A percentile compares a stretch with the other conserved stretches of the same genome.
These are phyloP conservation scores for Drosophila busckii DNA, from an alignment of 1,140 invertebrate species.

Conservation along the genomic window DNA sequence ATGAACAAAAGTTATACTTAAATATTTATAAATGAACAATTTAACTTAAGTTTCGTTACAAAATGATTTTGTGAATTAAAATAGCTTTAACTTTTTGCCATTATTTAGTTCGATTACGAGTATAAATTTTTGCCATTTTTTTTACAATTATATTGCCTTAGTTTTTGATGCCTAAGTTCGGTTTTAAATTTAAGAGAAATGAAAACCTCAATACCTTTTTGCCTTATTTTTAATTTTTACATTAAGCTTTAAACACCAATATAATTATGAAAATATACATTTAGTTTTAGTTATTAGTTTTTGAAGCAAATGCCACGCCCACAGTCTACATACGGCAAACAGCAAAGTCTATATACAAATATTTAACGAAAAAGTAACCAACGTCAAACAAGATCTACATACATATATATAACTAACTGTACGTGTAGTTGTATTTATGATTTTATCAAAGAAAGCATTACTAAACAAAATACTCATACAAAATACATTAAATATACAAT, in stretches of 20 bases:
- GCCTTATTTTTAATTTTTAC: slow-evolving; percentile 71
- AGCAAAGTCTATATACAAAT: slow-evolving; percentile 35
- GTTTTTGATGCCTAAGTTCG: slow-evolving; percentile 35
- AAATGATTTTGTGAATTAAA: slow-evolving; percentile 56
- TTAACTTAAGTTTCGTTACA: slow-evolving; percentile 33
- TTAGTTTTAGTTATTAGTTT: slow-evolving; percentile 51
- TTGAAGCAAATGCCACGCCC: slow-evolving; percentile 52
- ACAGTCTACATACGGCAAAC: slow-evolving; percentile 35
- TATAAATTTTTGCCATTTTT: slow-evolving; percentile 61
- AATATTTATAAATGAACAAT: slow-evolving; percentile 48
- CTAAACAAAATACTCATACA: slow-evolving; percentile 60
- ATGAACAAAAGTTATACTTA: slow-evolving; percentile 24
- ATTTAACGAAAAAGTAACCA: slow-evolving; percentile 16
- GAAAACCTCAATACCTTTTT: slow-evolving; percentile 63
- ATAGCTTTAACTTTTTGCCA: slow-evolving; percentile 78
- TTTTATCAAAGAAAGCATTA: slow-evolving; percentile 48
- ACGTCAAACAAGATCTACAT: slow-evolving; percentile 12
- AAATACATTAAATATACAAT: slow-evolving; percentile 29
- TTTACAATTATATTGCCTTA: slow-evolving; percentile 24
- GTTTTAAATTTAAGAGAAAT: slow-evolving; percentile 17
- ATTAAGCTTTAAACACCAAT: slow-evolving; percentile 57
- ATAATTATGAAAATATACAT: slow-evolving; percentile 28
- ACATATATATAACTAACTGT: slow-evolving; percentile 38
- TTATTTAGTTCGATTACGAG: slow-evolving; percentile 54
- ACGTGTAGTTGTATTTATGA: slow-evolving; percentile 71